phyloP scores from a whole-genome alignment of 2,797 vertebrate genomes.

The Myotis daubentonii region DNA sequence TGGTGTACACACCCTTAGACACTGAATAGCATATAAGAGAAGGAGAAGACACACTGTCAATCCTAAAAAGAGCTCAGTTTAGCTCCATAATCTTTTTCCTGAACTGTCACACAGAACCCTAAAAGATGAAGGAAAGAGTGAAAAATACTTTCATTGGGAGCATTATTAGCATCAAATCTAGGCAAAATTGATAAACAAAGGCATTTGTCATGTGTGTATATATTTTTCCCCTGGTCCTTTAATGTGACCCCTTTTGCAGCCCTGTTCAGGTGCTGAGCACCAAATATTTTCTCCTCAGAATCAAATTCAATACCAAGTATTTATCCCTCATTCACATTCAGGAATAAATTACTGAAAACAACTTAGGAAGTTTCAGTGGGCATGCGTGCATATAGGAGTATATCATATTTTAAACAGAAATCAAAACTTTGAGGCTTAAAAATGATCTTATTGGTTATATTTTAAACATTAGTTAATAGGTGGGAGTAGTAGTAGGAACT shows the following conservation, averaged over 20 bases:
- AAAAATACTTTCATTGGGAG: background rate
- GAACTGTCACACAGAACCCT: background rate
- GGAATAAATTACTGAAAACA: background rate
- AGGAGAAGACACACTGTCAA: background rate
- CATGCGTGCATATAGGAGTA: background rate
- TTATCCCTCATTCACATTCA: background rate
- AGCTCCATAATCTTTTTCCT: background rate
- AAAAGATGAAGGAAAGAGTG: conserved; percentile 14
- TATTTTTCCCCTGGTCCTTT: background rate
- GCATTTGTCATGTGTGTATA: background rate
- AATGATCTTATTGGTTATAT: background rate
- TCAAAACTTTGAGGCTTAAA: background rate
- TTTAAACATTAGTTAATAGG: background rate
- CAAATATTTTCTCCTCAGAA: background rate
- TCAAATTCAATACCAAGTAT: background rate
- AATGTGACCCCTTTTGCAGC: background rate
- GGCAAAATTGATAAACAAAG: conserved; percentile 27
- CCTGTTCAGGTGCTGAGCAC: background rate
- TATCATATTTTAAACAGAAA: conserved; percentile 22
- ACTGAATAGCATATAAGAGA: background rate
- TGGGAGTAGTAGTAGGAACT: background rate
- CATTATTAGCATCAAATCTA: background rate
- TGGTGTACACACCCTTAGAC: background rate
- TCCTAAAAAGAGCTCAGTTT: background rate
- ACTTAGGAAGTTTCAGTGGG: background rate